phyloP scores from a whole-genome alignment of 2,888 invertebrate species.

The Himalopsyche japonica region DNA sequence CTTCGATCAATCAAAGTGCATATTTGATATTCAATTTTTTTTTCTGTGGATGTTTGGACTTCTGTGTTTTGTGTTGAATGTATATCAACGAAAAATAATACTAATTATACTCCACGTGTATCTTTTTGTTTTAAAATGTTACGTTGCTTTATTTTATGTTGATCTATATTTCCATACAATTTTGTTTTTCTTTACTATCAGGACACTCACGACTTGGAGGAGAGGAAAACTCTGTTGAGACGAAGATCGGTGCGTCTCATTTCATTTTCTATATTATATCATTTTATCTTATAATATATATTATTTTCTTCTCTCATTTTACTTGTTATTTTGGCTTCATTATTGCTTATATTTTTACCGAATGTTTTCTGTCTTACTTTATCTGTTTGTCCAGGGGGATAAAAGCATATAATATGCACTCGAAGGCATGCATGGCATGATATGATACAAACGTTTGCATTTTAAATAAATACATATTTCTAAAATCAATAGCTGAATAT shows the following conservation, averaged over 20 bases:
- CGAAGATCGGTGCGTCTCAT: constrained; percentile 36
- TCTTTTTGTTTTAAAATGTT: neutral
- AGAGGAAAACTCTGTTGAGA: constrained; percentile 35
- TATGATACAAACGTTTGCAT: too few relatives aligned
- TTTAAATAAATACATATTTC: too few relatives aligned
- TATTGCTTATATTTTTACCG: constrained; percentile 27
- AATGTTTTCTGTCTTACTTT: constrained; percentile 22
- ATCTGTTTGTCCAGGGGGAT: constrained; percentile 44
- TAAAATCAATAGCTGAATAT: too few relatives aligned
- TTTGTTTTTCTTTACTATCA: constrained; percentile 19
- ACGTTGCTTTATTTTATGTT: constrained; percentile 12
- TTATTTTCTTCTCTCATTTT: constrained; percentile 21
- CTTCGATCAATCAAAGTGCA: too few relatives aligned
- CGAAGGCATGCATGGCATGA: too few relatives aligned
- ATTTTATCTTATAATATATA: constrained; percentile 7
- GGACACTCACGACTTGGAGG: constrained; percentile 32
- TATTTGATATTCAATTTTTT: too few relatives aligned
- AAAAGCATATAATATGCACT: too few relatives aligned
- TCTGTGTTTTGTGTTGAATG: too few relatives aligned
- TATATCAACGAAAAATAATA: neutral
- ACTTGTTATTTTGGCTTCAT: constrained; percentile 26
- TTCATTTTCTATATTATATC: constrained; percentile 12
- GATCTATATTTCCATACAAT: constrained; percentile 6
- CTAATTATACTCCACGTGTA: neutral
- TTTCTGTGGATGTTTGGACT: neutral